phyloP scores from a whole-genome alignment of 1,140 invertebrate genomes.

The Drosophila burlai region DNA sequence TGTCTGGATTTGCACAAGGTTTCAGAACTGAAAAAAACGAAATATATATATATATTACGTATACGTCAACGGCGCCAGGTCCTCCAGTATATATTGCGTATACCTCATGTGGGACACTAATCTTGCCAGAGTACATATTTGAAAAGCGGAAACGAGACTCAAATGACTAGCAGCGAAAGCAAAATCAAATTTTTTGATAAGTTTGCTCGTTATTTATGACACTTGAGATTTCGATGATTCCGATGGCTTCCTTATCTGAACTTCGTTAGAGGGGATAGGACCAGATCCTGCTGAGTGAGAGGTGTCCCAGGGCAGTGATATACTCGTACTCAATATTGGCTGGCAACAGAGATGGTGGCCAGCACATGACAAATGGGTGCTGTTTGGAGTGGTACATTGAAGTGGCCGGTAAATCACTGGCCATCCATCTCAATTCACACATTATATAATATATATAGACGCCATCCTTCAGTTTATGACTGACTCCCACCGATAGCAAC shows the following conservation, averaged over 20 bases:
- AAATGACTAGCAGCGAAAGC: slow-evolving; percentile 19
- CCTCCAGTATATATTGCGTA: slow-evolving; percentile 30
- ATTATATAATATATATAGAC: background rate
- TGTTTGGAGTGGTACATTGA: background rate
- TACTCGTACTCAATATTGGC: background rate
- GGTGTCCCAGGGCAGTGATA: background rate
- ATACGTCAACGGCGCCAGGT: slow-evolving; percentile 29
- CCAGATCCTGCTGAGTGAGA: background rate
- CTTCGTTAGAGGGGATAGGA: slow-evolving; percentile 1
- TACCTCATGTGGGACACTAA: slow-evolving; percentile 32
- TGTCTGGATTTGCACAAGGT: slow-evolving; percentile 74
- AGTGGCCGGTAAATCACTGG: slow-evolving; percentile 14
- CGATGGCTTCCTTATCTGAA: background rate
- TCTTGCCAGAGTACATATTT: background rate
- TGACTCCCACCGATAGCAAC: background rate
- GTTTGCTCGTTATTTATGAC: slow-evolving; percentile 8
- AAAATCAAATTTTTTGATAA: slow-evolving; percentile 25
- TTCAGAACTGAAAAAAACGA: background rate
- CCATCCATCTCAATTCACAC: slow-evolving; percentile 17
- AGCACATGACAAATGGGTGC: slow-evolving; percentile 11
- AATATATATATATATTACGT: slow-evolving; percentile 2
- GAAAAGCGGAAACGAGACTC: slow-evolving; percentile 2
- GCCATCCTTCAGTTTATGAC: background rate
- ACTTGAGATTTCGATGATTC: slow-evolving; percentile 3
- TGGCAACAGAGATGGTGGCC: slow-evolving; percentile 13